phyloP scores from a whole-genome alignment of 2,888 invertebrate species.

The Meloe dianella region DNA sequence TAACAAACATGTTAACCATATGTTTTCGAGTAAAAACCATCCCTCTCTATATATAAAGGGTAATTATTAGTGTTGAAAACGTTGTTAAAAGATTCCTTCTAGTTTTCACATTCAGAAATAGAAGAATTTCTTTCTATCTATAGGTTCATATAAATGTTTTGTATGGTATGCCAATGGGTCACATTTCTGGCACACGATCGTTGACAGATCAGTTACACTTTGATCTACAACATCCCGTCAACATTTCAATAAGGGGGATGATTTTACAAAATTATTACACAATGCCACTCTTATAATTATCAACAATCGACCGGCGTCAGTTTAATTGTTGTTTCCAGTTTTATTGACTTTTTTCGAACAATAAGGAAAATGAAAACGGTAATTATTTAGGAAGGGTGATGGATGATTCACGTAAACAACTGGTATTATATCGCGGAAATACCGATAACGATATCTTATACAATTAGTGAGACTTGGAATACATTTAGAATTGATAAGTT shows the following conservation, averaged over 20 bases:
- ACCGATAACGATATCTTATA: conserved; percentile 43
- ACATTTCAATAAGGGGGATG: neutral
- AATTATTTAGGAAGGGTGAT: neutral
- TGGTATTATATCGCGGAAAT: conserved; percentile 38
- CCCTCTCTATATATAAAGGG: conserved; percentile 37
- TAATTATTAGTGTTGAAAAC: conserved; percentile 48
- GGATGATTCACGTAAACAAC: conserved; percentile 16
- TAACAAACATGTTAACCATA: conserved; percentile 33
- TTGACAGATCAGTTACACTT: conserved; percentile 40
- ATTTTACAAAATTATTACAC: conserved; percentile 14
- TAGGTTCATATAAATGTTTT: conserved; percentile 45
- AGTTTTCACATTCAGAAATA: conserved; percentile 40
- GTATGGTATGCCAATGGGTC: conserved; percentile 46
- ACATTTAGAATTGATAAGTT: conserved; percentile 43
- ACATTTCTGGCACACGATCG: conserved; percentile 50
- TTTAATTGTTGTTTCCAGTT: neutral
- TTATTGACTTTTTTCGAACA: too few species aligned
- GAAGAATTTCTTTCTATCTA: conserved; percentile 35
- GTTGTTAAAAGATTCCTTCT: conserved; percentile 41
- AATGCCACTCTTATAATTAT: neutral
- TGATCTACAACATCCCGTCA: conserved; percentile 10
- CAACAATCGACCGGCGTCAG: neutral
- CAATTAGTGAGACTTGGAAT: conserved; percentile 48
- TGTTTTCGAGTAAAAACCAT: conserved; percentile 32
- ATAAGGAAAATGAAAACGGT: too few species aligned